phyloP scores from a whole-genome alignment of 2,888 invertebrate species.

The Brachypalpus laphriformis region DNA sequence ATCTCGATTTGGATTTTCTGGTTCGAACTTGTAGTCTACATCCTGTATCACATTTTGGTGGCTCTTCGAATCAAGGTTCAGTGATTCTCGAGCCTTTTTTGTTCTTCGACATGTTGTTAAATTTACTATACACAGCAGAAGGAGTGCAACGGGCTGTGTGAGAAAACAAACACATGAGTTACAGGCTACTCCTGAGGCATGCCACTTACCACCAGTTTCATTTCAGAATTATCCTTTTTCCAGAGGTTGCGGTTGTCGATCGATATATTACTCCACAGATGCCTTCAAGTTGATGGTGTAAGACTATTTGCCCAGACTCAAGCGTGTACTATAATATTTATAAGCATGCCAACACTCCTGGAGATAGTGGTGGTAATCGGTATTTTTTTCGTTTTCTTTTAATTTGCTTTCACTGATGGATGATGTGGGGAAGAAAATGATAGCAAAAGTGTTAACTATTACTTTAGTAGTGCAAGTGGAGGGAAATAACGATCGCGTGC shows the following conservation, averaged over 20 bases:
- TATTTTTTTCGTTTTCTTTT: slow-evolving; percentile 43
- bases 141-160: slow-evolving; percentile 48
- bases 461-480: slow-evolving; percentile 18
- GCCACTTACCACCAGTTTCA: slow-evolving; percentile 63
- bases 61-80: slow-evolving; percentile 28
- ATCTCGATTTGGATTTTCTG: slow-evolving; percentile 73
- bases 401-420: slow-evolving; percentile 48
- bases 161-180: not conserved
- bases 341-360: slow-evolving; percentile 44
- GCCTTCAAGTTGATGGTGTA: slow-evolving; percentile 36
- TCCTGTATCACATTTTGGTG: not conserved
- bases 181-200: not conserved
- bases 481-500: slow-evolving; percentile 64
- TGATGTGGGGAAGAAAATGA: slow-evolving; percentile 38
- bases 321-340: slow-evolving; percentile 61
- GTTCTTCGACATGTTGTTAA: slow-evolving; percentile 46
- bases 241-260: not conserved
- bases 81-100: slow-evolving; percentile 55
- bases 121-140: slow-evolving; percentile 46
- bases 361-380: slow-evolving; percentile 29
- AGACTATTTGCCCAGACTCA: slow-evolving; percentile 25
- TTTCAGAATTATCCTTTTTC: slow-evolving; percentile 41
- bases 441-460: slow-evolving; percentile 49
- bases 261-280: slow-evolving; percentile 4
- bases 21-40: not conserved